phyloP scores from a whole-genome alignment of 1,140 invertebrate species.

The Chrysopa pallens region DNA sequence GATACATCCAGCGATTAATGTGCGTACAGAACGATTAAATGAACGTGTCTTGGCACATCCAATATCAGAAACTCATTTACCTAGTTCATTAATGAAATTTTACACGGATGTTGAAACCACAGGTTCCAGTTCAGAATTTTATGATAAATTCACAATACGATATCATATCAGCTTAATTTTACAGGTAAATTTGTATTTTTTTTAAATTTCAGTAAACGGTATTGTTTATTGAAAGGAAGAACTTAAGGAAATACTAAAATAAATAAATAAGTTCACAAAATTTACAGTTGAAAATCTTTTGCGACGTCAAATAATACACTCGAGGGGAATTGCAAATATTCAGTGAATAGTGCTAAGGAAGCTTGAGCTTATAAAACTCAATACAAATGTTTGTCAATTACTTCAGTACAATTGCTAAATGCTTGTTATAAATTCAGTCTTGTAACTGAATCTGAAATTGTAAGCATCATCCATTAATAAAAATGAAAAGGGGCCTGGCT shows the following conservation, averaged over 20 bases:
- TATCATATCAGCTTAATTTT: slow-evolving; percentile 96
- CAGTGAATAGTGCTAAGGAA: no score
- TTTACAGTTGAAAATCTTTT: no score
- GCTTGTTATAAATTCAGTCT: no score
- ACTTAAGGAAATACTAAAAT: neutral
- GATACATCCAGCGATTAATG: slow-evolving; percentile 67
- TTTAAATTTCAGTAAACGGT: neutral
- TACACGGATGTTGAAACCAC: slow-evolving; percentile 97
- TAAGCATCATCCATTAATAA: no score
- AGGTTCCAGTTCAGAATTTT: slow-evolving; percentile 93
- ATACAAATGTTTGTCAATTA: no score
- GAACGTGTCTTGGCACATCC: slow-evolving; percentile 65
- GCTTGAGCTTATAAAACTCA: no score
- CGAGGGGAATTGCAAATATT: no score
- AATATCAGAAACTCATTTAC: slow-evolving; percentile 62
- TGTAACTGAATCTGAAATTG: no score
- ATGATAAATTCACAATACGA: slow-evolving; percentile 96
- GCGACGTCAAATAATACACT: no score
- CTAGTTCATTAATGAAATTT: slow-evolving; percentile 89
- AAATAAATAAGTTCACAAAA: no score
- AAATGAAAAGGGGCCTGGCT: no score
- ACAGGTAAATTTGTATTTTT: slow-evolving; percentile 41
- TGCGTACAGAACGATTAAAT: slow-evolving; percentile 30
- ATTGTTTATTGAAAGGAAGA: neutral
- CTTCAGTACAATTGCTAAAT: no score